Evolutionary conservation across 2,113 vertebrate genomes (phyloP), one percentile per base, ranked within the genome.

Genomic region (Brienomyrus brachyistius): DNA sequence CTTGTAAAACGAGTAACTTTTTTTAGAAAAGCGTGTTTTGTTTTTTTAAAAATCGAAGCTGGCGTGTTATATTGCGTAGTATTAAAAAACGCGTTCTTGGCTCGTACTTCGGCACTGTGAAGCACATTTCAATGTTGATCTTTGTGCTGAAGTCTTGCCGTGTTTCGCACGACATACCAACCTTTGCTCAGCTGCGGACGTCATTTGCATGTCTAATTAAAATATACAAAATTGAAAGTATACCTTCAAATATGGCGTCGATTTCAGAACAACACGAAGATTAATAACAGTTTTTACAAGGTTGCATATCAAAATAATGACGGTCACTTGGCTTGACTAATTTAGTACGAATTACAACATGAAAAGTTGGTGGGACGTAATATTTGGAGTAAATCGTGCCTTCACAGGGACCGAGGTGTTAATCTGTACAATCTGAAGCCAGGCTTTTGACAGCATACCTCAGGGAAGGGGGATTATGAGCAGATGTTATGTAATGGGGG

Each of bases 381-480:
- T 50, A 45, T 56, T 89, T 54, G 50, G 50, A 47, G 40, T 62
- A 62, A 66, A 35, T 27, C 45, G 9, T 40, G 82, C 89, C 19
- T 91, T 82, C 35, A 31, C 6, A 54, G 56, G 74, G 70, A 52
- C 31, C 40, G 77, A 47, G 19, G 86, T 86, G 56, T 84, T 89
- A 48, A 21, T 86, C 86, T 51, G 47, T 50, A 52, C 90, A 83
- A 80, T 66, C 23, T 86, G 21, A 89, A 59, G 59, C 59, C 85
- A 48, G 27, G 62, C 77, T 91, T 88, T 88, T 83, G 90, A 85
- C 82, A 77, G 2, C 11, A 59, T 50, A 52, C 35, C 88, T 51
- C 50, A 74, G 43, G 85, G 88, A 89, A 90, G 87, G 86, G 48
- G 86, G 43, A 91, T 89, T 89, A 91, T 48, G 45, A 90, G 59